Conservation (phyloP, 2,888 invertebrate species). For the Coenonympha arcania region DNA sequence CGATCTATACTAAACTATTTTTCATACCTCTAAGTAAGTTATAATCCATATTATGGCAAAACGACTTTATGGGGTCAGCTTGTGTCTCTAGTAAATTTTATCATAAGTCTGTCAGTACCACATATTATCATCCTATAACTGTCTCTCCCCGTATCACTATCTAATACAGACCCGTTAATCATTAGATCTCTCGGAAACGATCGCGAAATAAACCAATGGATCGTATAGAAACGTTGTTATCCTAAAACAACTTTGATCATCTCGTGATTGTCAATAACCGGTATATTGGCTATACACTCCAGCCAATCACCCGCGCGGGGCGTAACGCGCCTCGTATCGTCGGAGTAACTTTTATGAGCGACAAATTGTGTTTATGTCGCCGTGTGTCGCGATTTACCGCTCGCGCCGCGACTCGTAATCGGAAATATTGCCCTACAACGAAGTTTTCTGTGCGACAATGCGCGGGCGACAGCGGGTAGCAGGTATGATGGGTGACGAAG, state of each 20-base stretch:
- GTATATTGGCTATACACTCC: slow-evolving; percentile 23
- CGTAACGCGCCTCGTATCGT: slow-evolving; percentile 34
- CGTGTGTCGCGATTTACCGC: slow-evolving; percentile 60
- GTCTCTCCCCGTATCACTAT: neutral
- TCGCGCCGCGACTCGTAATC: slow-evolving; percentile 46
- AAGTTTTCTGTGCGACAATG: slow-evolving; percentile 38
- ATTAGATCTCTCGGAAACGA: neutral
- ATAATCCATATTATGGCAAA: too few relatives aligned
- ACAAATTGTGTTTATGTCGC: slow-evolving; percentile 70
- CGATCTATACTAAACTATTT: too few relatives aligned
- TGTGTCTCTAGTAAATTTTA: too few relatives aligned
- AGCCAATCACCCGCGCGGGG: slow-evolving; percentile 26
- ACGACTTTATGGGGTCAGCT: too few relatives aligned
- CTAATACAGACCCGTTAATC: neutral
- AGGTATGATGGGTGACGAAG: too few relatives aligned
- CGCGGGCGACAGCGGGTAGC: slow-evolving; percentile 23
- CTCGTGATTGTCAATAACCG: slow-evolving; percentile 45
- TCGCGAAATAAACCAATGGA: neutral
- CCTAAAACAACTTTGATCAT: slow-evolving; percentile 28
- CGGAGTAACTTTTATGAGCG: slow-evolving; percentile 71
- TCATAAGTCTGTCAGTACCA: too few relatives aligned
- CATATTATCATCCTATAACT: neutral
- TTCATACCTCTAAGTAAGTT: too few relatives aligned
- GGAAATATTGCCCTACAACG: slow-evolving; percentile 64
- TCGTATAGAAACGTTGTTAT: slow-evolving; percentile 26